Conservation (phyloP, 2,113 vertebrate genomes). For the Craseonycteris thonglongyai region DNA sequence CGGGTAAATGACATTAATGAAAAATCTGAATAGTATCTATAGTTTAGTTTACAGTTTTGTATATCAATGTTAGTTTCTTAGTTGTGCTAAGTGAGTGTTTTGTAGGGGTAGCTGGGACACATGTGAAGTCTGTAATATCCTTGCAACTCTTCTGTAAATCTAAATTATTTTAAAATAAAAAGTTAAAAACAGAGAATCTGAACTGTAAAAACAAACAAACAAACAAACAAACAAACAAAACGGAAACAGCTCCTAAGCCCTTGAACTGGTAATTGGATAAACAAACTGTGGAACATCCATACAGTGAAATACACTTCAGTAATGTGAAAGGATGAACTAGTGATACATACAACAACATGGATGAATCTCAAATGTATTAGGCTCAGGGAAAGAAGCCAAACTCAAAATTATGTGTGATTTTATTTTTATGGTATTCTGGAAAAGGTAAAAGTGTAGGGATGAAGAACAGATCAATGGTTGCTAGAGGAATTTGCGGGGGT, state of each 20-base stretch:
- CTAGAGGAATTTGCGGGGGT: background rate
- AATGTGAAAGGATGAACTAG: background rate
- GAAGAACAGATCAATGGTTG: background rate
- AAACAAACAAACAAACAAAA: background rate
- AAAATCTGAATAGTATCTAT: background rate
- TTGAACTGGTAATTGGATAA: background rate
- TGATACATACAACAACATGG: background rate
- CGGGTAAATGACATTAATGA: background rate
- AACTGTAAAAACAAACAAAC: background rate
- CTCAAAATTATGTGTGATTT: background rate
- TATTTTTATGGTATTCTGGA: background rate
- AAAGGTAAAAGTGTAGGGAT: background rate
- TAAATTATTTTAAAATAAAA: background rate
- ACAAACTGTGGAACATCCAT: background rate
- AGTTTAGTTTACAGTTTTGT: background rate
- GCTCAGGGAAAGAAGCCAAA: background rate
- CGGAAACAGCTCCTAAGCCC: background rate
- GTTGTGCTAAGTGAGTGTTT: background rate
- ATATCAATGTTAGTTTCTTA: background rate
- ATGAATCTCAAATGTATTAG: background rate
- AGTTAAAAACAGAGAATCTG: background rate
- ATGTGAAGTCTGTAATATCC: background rate
- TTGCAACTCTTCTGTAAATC: background rate
- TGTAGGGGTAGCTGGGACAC: background rate
- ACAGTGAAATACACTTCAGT: background rate